These are phyloP conservation scores for Dynastes maya DNA, from an alignment of 2,888 invertebrate species.

Conservation along the genomic window DNA sequence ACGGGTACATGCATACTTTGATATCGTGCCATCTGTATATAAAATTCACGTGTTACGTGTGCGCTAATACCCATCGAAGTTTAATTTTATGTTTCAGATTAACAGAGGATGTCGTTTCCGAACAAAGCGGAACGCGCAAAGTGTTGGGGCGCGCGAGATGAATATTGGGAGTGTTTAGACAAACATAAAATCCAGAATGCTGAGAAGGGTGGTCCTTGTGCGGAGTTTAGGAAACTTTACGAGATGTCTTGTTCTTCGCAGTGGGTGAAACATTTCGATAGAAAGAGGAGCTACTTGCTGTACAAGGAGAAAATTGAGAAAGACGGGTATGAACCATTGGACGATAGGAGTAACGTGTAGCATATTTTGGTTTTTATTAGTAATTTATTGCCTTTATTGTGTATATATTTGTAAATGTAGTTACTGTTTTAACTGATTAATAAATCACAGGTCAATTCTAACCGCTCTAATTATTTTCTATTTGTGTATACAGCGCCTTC, in stretches of 20 bases:
- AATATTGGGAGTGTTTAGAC: conserved; percentile 93
- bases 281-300: conserved; percentile 88
- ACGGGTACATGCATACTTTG: conserved; percentile 40
- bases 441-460: neutral
- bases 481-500: neutral
- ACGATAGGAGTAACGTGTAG: conserved; percentile 67
- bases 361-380: conserved; percentile 50
- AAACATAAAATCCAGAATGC: conserved; percentile 75
- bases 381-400: conserved; percentile 40
- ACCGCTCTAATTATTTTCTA: neutral
- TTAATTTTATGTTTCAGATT: conserved; percentile 44
- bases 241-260: conserved; percentile 85
- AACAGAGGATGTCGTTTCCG: conserved; percentile 82
- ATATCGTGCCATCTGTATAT: conserved; percentile 48
- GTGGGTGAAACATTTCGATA: conserved; percentile 96
- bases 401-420: conserved; percentile 51
- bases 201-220: conserved; percentile 75
- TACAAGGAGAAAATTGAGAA: conserved; percentile 91
- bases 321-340: conserved; percentile 88
- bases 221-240: conserved; percentile 80
- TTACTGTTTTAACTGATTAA: conserved; percentile 30
- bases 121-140: conserved; percentile 83
- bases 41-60: conserved; percentile 26
- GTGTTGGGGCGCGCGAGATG: conserved; percentile 91
- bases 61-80: conserved; percentile 35